phyloP scores from a whole-genome alignment of 1,140 invertebrate genomes.

The Polypedilum vanderplanki region DNA sequence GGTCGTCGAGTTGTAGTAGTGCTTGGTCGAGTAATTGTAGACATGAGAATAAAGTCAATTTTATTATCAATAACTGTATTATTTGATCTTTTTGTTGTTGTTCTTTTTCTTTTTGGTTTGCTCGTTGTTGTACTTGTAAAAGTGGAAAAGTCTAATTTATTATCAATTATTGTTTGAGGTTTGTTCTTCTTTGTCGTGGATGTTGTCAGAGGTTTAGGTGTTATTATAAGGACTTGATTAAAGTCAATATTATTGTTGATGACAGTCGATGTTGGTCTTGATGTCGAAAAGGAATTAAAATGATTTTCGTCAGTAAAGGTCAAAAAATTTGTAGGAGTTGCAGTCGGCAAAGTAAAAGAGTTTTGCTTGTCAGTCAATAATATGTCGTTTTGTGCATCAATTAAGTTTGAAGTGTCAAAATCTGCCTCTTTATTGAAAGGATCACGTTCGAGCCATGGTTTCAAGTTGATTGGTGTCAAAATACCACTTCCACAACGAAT shows the following conservation, averaged over 20 bases:
- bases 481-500: conserved; percentile 37
- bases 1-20: neutral
- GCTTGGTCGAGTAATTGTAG: neutral
- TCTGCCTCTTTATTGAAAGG: conserved; percentile 34
- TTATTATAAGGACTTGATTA: neutral
- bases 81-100: neutral
- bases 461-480: conserved; percentile 38
- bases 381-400: neutral
- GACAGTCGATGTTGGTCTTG: conserved; percentile 25
- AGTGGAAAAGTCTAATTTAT: conserved; percentile 27
- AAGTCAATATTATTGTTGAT: conserved; percentile 10
- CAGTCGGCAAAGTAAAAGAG: neutral
- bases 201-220: neutral
- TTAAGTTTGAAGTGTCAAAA: neutral
- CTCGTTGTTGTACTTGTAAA: neutral
- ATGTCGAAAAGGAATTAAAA: conserved; percentile 35
- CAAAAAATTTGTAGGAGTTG: neutral
- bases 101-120: conserved; percentile 6
- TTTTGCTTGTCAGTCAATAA: neutral
- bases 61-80: conserved; percentile 11
- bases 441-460: conserved; percentile 42
- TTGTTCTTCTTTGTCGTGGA: neutral
- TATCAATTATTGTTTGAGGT: neutral
- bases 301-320: conserved; percentile 36
- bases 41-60: conserved; percentile 1